Base-by-base conservation (phyloP, 1,140 invertebrate species). In the Drosophila mojavensis region DNA sequence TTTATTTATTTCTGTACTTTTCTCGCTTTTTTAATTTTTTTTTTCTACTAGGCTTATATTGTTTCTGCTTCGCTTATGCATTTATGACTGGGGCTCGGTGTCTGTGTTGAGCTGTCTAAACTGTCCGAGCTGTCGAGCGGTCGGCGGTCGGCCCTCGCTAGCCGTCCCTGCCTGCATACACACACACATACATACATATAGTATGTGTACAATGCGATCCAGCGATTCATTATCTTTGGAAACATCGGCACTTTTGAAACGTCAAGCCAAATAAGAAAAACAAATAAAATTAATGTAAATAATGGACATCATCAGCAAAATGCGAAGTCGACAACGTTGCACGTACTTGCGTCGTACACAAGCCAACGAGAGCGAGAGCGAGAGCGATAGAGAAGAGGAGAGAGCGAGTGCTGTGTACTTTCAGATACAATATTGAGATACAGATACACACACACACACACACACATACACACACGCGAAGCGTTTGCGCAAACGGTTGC, bases 281-380 rank as follows among this genome's bases (percentile, higher is more conserved):
- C 85, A 89, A 89, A 89, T 89, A 89, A 90, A 89, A 90, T 89
- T 73, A 80, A 90, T 89, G 84, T 90, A 89, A 89, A 89, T 89
- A 89, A 89, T 89, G 84, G 84, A 89, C 84, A 86, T 88, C 82
- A 88, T 88, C 82, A 88, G 82, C 83, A 86, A 71, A 70, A 75
- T 71, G 68, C 70, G 80, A 81, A 89, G 82, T 86, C 78, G 84
- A 74, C 79, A 55, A 69, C 79, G 78, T 50, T 45, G 69, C 51
- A 65, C 56, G 50, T 61, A 69, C 66, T 60, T 53, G 13, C 24
- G 13, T n/a, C 17, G 56, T 45, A 45, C 59, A 61, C 58, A 39
- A 26, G 36, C 20, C 45, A 17, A n/a, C 11, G 41, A 28, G 3
- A 56, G 36, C 36, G 63, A n/a, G n/a, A 17, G 24, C 41, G 30